Base-by-base conservation (phyloP, 2,797 vertebrate species). In the Eulemur coronatus region DNA sequence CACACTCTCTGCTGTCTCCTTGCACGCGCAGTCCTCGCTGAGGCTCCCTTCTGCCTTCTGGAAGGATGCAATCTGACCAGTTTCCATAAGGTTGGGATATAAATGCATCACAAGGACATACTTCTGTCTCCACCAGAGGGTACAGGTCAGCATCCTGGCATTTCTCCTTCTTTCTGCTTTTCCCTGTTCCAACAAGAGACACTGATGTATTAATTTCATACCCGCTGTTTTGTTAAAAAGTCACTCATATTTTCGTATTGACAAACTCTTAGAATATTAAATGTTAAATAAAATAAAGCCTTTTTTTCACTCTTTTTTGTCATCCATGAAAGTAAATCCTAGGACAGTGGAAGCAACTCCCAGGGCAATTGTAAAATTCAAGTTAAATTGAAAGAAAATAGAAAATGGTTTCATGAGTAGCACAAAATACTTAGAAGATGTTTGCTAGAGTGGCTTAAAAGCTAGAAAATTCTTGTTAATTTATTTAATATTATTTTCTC, bases 31-130 rank as follows among this genome's bases (percentile, higher is more conserved):
- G 96, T 95, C 98, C 98, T 87, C 96, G 97, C 76, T 97, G 98
- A 1, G 90, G 94, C 41, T 98, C 97, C 0, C 81, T 69, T 9
- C 97, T 97, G 17, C 67, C 97, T 90, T 98, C 98, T 4, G 98
- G 95, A 5, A 99, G 98, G 91, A 99, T 98, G 98, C 99, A 99
- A 61, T 99, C 98, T 0, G 99, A 99, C 99, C 99, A 99, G 87
- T 99, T 99, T 59, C 99, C 99, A 1, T 98, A 98, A 7, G 99
- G 99, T 93, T 99, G 99, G 50, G 99, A 98, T 90, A 98, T 95
- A 97, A 99, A 99, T 61, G 98, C 97, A 84, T 99, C 98, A 55
- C 99, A 99, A 41, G 99, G 99, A 98, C 99, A 99, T 0, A 70
- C 84, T 97, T 99, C 98, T 0, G 98, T 99, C 97, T 99, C 99